A percentile compares a stretch with the other conserved stretches of the same genome.
phyloP scores from a whole-genome alignment of 2,113 vertebrate genomes.

The Nannobrachium achirus region DNA sequence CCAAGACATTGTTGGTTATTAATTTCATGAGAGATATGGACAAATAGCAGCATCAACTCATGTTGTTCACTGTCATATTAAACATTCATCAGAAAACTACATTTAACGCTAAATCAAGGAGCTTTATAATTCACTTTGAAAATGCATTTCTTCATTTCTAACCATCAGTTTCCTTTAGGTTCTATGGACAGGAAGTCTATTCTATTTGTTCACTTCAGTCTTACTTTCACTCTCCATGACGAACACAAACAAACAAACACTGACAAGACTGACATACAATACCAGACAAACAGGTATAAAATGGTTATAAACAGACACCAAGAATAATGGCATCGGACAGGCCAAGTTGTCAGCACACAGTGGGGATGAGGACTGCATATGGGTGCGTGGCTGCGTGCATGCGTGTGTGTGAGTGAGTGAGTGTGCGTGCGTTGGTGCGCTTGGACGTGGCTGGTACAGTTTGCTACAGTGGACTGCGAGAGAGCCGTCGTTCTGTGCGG shows the following conservation, averaged over 20 bases:
- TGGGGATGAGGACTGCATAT: background rate
- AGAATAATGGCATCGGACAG: slow-evolving; percentile 33
- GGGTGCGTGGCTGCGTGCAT: too few species aligned
- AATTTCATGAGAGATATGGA: slow-evolving; percentile 86
- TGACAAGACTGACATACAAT: slow-evolving; percentile 55
- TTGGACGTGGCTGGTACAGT: slow-evolving; percentile 26
- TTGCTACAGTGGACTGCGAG: slow-evolving; percentile 46
- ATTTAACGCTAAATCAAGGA: slow-evolving; percentile 57
- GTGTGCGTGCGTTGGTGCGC: background rate
- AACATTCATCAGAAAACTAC: slow-evolving; percentile 71
- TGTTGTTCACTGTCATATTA: slow-evolving; percentile 77
- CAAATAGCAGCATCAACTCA: slow-evolving; percentile 86
- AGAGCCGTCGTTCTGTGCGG: slow-evolving; percentile 41
- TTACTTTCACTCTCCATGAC: slow-evolving; percentile 35
- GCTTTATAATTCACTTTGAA: slow-evolving; percentile 34
- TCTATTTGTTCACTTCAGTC: slow-evolving; percentile 6
- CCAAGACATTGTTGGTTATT: slow-evolving; percentile 84
- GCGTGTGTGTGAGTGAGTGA: too few species aligned
- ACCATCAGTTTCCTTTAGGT: background rate
- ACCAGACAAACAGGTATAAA: slow-evolving; percentile 57
- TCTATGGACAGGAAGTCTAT: slow-evolving; percentile 5
- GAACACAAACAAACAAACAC: slow-evolving; percentile 53
- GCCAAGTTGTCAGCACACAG: slow-evolving; percentile 30
- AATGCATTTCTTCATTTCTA: slow-evolving; percentile 15
- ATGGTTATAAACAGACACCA: slow-evolving; percentile 52